Evolutionary conservation across 2,888 invertebrate species (phyloP).

Genomic region (Lycaena phlaeas): DNA sequence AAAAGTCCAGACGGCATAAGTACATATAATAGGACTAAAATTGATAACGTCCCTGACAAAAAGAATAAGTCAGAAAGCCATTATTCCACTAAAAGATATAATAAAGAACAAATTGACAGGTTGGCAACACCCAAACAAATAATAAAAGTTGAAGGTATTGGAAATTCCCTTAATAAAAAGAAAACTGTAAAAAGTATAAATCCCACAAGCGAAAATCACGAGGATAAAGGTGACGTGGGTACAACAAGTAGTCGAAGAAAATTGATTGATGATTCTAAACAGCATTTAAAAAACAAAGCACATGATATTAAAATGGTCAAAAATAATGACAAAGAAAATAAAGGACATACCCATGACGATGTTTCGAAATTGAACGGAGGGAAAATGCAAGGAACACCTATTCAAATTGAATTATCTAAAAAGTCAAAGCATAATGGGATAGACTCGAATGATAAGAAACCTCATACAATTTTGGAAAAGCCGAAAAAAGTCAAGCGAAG

Average conservation of each 20-base stretch:
- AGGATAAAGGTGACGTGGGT: neutral
- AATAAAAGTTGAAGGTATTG: neutral
- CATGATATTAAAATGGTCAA: neutral
- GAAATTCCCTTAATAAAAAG: neutral
- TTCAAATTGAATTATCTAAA: constrained; percentile 8
- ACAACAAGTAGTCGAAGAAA: neutral
- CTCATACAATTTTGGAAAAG: constrained; percentile 21
- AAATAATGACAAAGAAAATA: constrained; percentile 3
- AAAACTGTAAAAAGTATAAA: neutral
- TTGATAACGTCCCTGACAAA: neutral
- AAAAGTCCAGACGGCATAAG: constrained; percentile 1
- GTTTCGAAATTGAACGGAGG: neutral
- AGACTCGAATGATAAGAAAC: constrained; percentile 14
- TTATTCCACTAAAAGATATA: neutral
- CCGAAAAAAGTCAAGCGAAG: constrained; percentile 35
- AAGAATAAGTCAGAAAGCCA: neutral
- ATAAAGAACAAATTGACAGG: constrained; percentile 2
- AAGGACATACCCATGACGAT: neutral
- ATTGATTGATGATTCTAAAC: neutral
- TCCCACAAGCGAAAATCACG: neutral
- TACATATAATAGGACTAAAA: neutral
- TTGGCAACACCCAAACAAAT: constrained; percentile 4
- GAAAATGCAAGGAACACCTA: neutral
- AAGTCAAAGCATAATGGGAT: constrained; percentile 14
- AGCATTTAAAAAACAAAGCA: neutral